A percentile compares a stretch with the other conserved stretches of the same genome.
Conservation (phyloP, 2,113 vertebrate genomes). For the Ursus arctos region DNA sequence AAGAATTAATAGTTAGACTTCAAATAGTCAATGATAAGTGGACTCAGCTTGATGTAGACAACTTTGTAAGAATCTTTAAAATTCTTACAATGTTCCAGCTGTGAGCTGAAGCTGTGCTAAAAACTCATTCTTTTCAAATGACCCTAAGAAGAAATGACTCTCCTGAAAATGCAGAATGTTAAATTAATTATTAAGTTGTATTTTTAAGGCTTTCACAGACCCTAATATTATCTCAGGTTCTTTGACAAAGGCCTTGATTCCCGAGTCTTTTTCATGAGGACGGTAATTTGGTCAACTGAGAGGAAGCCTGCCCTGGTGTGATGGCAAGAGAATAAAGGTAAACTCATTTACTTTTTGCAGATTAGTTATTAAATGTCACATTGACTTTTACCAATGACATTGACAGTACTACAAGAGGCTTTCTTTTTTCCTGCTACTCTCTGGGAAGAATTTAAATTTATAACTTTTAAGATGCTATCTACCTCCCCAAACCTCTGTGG, state of each 20-base stretch:
- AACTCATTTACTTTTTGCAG: background rate
- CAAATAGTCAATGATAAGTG: conserved; percentile 52
- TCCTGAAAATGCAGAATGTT: conserved; percentile 50
- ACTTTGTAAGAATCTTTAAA: conserved; percentile 57
- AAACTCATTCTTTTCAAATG: conserved; percentile 38
- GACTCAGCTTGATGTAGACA: conserved; percentile 53
- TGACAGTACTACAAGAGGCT: background rate
- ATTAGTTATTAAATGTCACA: conserved; percentile 32
- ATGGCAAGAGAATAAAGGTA: background rate
- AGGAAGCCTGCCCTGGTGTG: background rate
- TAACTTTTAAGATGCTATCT: background rate
- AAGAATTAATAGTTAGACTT: conserved; percentile 50
- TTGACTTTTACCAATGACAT: conserved; percentile 23
- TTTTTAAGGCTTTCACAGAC: conserved; percentile 37
- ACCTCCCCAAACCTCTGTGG: background rate
- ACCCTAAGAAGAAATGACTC: conserved; percentile 42
- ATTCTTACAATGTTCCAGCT: conserved; percentile 43
- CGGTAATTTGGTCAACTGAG: background rate
- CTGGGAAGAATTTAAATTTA: background rate
- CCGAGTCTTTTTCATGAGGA: background rate
- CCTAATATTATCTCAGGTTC: conserved; percentile 13
- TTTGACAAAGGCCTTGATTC: background rate
- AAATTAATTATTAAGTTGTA: conserved; percentile 54
- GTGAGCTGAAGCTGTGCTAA: conserved; percentile 21
- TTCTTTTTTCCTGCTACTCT: conserved; percentile 9